Percentiles rank a stretch among this genome's conserved stretches.
These are phyloP conservation scores for Equus quagga DNA, from an alignment of 2,113 vertebrate genomes.

Conservation along the genomic window DNA sequence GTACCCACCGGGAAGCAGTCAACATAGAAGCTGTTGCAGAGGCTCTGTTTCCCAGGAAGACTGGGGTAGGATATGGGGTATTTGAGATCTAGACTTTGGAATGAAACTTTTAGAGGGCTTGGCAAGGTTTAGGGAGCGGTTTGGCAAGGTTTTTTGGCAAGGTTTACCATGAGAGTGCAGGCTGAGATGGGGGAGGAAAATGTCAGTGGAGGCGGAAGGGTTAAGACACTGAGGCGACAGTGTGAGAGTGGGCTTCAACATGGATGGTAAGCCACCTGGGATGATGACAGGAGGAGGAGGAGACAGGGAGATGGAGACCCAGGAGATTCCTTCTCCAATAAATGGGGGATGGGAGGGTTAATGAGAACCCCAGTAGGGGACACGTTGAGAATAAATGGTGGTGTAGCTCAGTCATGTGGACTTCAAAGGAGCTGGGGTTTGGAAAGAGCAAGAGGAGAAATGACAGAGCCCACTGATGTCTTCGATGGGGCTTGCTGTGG, in stretches of 20 bases:
- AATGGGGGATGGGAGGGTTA: not conserved
- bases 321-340: too few relatives aligned
- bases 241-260: too few relatives aligned
- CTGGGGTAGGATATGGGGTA: fast-evolving
- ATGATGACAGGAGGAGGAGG: not conserved
- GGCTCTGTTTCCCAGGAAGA: not conserved
- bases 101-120: not conserved
- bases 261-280: not conserved
- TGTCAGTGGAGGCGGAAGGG: too few relatives aligned
- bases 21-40: not conserved
- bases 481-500: not conserved
- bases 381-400: not conserved
- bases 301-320: not conserved
- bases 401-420: fast-evolving
- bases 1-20: too few relatives aligned
- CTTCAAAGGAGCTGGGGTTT: not conserved
- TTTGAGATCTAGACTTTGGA: not conserved
- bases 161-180: not conserved
- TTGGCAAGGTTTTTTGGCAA: too few relatives aligned
- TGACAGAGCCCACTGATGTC: not conserved
- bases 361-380: too few relatives aligned
- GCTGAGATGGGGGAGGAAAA: not conserved
- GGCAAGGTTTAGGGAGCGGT: not conserved
- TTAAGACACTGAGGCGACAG: not conserved
- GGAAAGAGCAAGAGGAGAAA: not conserved